Conservation (phyloP, 2,888 invertebrate species). For the Xanthia togata region DNA sequence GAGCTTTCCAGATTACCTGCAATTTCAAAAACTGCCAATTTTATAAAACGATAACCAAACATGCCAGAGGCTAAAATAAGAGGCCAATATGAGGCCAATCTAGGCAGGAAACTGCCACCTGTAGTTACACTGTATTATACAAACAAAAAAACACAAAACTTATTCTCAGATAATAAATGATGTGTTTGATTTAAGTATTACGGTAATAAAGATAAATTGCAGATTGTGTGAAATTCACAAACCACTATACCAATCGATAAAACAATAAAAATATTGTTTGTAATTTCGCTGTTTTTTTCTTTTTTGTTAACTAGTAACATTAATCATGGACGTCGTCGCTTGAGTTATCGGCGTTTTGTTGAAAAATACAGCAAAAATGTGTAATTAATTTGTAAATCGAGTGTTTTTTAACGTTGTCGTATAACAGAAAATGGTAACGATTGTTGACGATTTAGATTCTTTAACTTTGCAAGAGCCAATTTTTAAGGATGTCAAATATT, state of each 20-base stretch:
- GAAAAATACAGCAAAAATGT: constrained; percentile 79
- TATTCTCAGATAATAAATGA: background rate
- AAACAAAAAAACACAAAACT: background rate
- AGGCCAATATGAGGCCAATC: too few relatives aligned
- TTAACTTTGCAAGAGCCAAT: constrained; percentile 91
- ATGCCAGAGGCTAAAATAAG: too few relatives aligned
- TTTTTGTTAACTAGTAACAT: constrained; percentile 70
- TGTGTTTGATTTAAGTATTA: too few relatives aligned
- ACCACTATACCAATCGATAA: background rate
- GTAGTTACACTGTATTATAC: background rate
- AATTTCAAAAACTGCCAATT: too few relatives aligned
- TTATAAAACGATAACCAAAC: too few relatives aligned
- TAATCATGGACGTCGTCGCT: constrained; percentile 84
- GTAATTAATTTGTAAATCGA: constrained; percentile 75
- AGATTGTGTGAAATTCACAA: background rate
- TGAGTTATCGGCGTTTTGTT: constrained; percentile 81
- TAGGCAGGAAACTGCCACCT: background rate
- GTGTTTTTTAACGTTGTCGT: constrained; percentile 68
- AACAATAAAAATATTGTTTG: background rate
- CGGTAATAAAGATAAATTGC: background rate
- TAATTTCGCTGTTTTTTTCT: background rate
- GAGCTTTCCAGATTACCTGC: too few relatives aligned
- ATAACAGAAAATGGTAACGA: constrained; percentile 89
- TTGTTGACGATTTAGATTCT: constrained; percentile 89
- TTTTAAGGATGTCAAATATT: constrained; percentile 96